Conservation (phyloP, 1,140 invertebrate species). For the Halyomorpha halys region DNA sequence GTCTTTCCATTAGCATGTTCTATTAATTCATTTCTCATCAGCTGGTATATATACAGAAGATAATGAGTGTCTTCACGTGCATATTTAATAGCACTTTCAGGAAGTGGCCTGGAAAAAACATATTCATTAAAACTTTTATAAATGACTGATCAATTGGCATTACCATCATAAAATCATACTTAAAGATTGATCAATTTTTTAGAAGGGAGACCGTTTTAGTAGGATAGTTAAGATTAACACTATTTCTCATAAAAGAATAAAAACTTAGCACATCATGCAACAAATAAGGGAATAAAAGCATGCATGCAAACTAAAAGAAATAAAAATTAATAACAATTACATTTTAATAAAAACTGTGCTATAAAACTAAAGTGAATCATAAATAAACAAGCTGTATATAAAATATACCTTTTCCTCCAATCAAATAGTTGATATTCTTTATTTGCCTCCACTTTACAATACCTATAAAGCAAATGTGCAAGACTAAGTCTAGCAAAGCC, state of each 20-base stretch:
- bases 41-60: constrained; percentile 83
- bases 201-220: too few species aligned
- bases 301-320: too few species aligned
- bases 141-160: background rate
- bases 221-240: too few species aligned
- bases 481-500: constrained; percentile 64
- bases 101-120: constrained; percentile 57
- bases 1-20: constrained; percentile 53
- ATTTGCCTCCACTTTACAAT: constrained; percentile 68
- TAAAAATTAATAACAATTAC: too few species aligned
- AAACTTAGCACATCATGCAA: too few species aligned
- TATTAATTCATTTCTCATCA: constrained; percentile 66
- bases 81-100: constrained; percentile 72
- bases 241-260: too few species aligned
- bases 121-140: background rate
- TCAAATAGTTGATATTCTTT: constrained; percentile 91
- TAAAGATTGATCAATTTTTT: too few species aligned
- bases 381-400: background rate
- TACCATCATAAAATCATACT: background rate
- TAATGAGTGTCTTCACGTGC: constrained; percentile 93
- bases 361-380: too few species aligned
- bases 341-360: too few species aligned
- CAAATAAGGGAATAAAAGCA: too few species aligned
- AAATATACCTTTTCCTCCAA: constrained; percentile 77
- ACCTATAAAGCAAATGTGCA: constrained; percentile 64